phyloP scores from a whole-genome alignment of 2,113 vertebrate genomes.

The Hyperopisus bebe region DNA sequence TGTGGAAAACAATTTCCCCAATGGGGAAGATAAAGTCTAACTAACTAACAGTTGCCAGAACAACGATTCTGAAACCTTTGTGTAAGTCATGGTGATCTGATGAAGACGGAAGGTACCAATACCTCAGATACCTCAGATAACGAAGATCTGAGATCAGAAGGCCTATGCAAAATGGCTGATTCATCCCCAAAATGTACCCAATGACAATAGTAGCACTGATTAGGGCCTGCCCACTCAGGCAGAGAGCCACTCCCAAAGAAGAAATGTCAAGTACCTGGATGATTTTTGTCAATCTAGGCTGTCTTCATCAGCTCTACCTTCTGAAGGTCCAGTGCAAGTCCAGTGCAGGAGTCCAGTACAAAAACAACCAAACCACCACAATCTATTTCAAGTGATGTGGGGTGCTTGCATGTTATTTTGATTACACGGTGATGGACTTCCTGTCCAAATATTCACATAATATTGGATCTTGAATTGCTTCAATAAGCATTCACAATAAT shows the following conservation, averaged over 20 bases:
- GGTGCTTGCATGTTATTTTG: background rate
- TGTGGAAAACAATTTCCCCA: background rate
- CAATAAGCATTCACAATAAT: background rate
- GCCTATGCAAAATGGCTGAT: background rate
- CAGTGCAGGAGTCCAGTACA: background rate
- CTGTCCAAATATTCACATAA: background rate
- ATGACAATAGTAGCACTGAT: background rate
- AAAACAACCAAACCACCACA: background rate
- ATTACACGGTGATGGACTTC: background rate
- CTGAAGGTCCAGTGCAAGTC: background rate
- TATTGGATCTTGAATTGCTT: background rate
- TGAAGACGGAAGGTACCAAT: background rate
- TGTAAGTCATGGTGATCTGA: background rate
- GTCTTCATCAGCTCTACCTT: background rate
- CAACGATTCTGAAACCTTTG: background rate
- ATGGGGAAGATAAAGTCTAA: background rate
- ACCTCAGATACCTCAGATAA: background rate
- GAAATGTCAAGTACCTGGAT: background rate
- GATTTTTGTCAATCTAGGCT: background rate
- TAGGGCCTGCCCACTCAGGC: background rate
- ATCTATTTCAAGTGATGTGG: background rate
- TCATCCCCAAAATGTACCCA: background rate
- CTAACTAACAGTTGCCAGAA: background rate
- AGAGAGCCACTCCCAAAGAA: background rate
- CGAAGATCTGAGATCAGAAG: background rate